Percentiles rank a stretch among this genome's conserved stretches.
phyloP scores from a whole-genome alignment of 2,797 vertebrate species.

The Sciurus vulgaris region DNA sequence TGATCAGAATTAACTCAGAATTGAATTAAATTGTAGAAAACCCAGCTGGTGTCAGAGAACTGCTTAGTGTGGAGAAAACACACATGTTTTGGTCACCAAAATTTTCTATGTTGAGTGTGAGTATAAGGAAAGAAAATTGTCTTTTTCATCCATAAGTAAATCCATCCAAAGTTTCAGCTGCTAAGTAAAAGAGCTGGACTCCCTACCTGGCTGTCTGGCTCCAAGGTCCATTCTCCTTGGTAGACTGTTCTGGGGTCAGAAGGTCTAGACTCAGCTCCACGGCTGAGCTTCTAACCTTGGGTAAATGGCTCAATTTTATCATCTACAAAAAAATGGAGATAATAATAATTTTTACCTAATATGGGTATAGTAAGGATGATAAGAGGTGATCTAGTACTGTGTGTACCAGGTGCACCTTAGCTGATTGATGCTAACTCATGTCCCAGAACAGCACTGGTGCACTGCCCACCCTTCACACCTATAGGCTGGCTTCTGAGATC shows the following conservation, averaged over 20 bases:
- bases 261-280: background rate
- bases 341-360: background rate
- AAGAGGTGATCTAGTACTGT: background rate
- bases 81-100: background rate
- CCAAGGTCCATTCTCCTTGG: background rate
- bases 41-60: background rate
- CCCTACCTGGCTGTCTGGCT: background rate
- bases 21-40: background rate
- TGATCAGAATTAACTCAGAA: background rate
- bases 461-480: background rate
- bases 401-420: rapidly evolving
- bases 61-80: background rate
- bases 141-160: background rate
- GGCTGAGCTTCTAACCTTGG: background rate
- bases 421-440: background rate
- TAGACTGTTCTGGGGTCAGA: background rate
- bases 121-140: background rate
- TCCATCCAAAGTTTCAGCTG: background rate
- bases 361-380: background rate
- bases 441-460: background rate
- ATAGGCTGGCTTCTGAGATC: background rate
- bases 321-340: background rate
- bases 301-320: background rate
- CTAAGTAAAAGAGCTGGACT: background rate
- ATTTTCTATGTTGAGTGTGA: background rate